Base-by-base conservation (phyloP, 2,113 vertebrate genomes). In the Aptenodytes patagonicus region DNA sequence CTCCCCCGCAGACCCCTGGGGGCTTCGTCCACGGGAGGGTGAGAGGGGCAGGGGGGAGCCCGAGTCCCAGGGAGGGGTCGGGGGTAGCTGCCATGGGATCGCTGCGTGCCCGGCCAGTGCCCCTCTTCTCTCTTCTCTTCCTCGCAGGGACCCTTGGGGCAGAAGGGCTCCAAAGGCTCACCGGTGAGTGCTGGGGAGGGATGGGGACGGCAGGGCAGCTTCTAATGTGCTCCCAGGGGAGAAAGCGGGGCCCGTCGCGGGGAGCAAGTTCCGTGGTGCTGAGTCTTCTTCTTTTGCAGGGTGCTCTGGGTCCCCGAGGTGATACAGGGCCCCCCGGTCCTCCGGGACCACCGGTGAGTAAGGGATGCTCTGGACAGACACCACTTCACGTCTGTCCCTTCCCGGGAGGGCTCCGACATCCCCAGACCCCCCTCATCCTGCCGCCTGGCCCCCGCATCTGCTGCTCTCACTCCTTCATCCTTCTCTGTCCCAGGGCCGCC, bases 91-190 rank as follows among this genome's bases (percentile, higher is more conserved):
- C 64, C 8, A 1, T 4, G 38, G 34, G 47, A 12, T 47, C 29
- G 8, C 29, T 2, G 6, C 18, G 4, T 13, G 32, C 17, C 32
- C 4, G 5, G n/a, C 22, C 40, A 12, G 44, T 31, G 10, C 28
- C 81, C 24, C 46, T 28, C 42, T 87, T 21, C 28, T 58, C 29
- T 70, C 15, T 68, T 11, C 88, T 26, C 95, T 40, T 91, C 42
- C 68, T 49, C 20, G 31, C 76, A 99, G 99, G 99, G 99, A 66
- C 88, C 98, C 65, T 79, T 96, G 76, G 99, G 99, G 49, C 98
- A 98, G 91, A 99, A 99, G 94, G 99, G 99, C 90, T 99, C 99
- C 21, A 99, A 99, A 90, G 99, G 99, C 92, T 98, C 98, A 10
- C 96, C 75, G 87, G 99, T 99, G 97, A 98, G 95, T 97, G 86